Percentiles rank a stretch among this genome's conserved stretches.
Evolutionary conservation across 2,888 invertebrate species (phyloP).

Genomic region (Parnassius apollo): DNA sequence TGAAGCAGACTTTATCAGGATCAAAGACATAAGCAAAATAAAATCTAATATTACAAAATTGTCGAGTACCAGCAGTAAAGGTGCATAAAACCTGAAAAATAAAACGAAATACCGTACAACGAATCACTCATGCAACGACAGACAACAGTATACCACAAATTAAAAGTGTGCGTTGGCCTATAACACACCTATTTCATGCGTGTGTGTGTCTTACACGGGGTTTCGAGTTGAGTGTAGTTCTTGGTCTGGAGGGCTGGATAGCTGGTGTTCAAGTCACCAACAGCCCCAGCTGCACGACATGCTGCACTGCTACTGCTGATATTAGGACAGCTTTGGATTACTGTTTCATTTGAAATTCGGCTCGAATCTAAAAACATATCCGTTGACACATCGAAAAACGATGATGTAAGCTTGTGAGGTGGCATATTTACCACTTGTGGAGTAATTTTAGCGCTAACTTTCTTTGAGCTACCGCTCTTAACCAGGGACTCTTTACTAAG

Average conservation of each 20-base stretch:
- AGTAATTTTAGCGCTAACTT: slow-evolving; percentile 39
- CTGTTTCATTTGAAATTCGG: slow-evolving; percentile 34
- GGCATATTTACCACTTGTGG: slow-evolving; percentile 44
- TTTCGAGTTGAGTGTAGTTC: slow-evolving; percentile 31
- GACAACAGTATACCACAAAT: slow-evolving; percentile 31
- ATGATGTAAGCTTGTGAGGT: slow-evolving; percentile 36
- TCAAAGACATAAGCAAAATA: background rate
- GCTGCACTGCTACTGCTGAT: slow-evolving; percentile 41
- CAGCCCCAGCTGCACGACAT: slow-evolving; percentile 42
- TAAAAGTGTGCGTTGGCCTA: slow-evolving; percentile 47
- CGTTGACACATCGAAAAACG: slow-evolving; percentile 33
- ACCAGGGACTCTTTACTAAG: slow-evolving; percentile 47
- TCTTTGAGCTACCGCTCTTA: slow-evolving; percentile 49
- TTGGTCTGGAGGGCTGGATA: slow-evolving; percentile 29
- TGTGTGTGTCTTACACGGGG: slow-evolving; percentile 61
- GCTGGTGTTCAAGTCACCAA: slow-evolving; percentile 34
- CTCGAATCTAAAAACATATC: slow-evolving; percentile 27
- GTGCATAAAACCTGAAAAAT: slow-evolving; percentile 24
- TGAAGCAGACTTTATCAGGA: background rate
- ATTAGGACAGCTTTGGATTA: slow-evolving; percentile 58
- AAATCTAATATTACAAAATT: slow-evolving; percentile 17
- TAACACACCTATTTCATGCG: slow-evolving; percentile 76
- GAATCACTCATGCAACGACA: slow-evolving; percentile 27
- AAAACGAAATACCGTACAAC: slow-evolving; percentile 1
- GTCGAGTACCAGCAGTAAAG: slow-evolving; percentile 11